These are phyloP conservation scores for Vidua macroura DNA, from an alignment of 2,113 vertebrate genomes.

Conservation along the genomic window DNA sequence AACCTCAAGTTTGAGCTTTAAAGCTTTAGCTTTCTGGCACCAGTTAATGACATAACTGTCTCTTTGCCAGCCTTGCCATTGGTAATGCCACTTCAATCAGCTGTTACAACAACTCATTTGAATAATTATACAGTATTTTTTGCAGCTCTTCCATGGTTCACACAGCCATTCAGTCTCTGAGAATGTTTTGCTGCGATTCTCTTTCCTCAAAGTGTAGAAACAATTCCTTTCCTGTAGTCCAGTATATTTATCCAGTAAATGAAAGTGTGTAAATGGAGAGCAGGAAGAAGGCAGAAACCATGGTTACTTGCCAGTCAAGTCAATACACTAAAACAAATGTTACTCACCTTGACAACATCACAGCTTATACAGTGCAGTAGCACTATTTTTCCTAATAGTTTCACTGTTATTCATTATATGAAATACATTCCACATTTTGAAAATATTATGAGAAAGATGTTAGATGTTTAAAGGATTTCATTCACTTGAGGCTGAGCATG, in stretches of 20 bases:
- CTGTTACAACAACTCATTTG: not conserved
- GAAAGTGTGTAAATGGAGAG: not conserved
- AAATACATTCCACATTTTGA: not conserved
- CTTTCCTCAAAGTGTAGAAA: not conserved
- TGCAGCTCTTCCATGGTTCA: not conserved
- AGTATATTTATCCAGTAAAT: not conserved
- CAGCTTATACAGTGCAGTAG: not conserved
- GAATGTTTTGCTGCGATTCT: constrained; percentile 6
- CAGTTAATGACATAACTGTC: not conserved
- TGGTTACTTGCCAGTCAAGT: not conserved
- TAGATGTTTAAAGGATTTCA: not conserved
- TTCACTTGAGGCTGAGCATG: not conserved
- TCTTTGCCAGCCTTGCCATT: not conserved
- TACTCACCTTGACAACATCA: not conserved
- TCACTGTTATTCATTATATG: not conserved
- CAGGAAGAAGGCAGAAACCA: not conserved
- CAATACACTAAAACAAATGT: not conserved
- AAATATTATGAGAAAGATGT: not conserved
- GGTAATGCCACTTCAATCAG: not conserved
- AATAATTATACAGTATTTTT: not conserved
- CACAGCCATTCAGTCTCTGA: not conserved
- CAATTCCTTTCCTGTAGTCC: not conserved
- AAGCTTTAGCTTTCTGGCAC: not conserved
- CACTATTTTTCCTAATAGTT: not conserved
- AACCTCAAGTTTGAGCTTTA: not conserved